Evolutionary conservation across 2,888 invertebrate species (phyloP).

Genomic region (Cloeon dipterum): DNA sequence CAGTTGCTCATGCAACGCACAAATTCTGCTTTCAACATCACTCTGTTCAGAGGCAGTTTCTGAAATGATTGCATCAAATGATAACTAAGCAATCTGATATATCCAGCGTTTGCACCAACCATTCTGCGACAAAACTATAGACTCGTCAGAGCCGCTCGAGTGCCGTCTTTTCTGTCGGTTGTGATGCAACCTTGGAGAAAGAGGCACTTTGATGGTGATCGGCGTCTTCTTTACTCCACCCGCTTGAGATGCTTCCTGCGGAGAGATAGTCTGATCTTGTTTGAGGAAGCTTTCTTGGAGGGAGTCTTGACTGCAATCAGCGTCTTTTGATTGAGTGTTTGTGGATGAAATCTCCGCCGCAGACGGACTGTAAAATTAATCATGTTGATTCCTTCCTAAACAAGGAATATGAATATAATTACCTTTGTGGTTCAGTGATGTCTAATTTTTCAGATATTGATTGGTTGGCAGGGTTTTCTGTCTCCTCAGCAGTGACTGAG

Average conservation of each 20-base stretch:
- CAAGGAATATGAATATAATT: too few relatives aligned
- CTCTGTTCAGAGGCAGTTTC: slow-evolving; percentile 24
- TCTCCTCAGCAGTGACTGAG: too few relatives aligned
- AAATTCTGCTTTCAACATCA: slow-evolving; percentile 23
- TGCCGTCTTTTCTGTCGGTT: slow-evolving; percentile 11
- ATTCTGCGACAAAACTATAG: slow-evolving; percentile 13
- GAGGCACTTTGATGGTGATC: slow-evolving; percentile 10
- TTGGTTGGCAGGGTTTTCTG: too few relatives aligned
- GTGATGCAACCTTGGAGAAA: slow-evolving; percentile 10
- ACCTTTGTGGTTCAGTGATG: too few relatives aligned
- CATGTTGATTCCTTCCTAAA: background rate
- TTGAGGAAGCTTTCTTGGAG: too few relatives aligned
- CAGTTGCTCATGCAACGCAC: slow-evolving; percentile 23
- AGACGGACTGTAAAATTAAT: slow-evolving; percentile 1
- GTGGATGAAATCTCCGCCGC: slow-evolving; percentile 5
- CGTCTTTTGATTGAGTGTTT: slow-evolving; percentile 1
- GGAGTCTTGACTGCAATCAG: too few relatives aligned
- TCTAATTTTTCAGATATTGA: too few relatives aligned
- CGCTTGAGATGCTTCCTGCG: background rate
- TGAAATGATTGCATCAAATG: too few relatives aligned
- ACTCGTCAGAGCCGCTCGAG: slow-evolving; percentile 15
- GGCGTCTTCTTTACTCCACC: slow-evolving; percentile 4
- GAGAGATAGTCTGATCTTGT: background rate
- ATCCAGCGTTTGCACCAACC: too few relatives aligned
- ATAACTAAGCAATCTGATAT: too few relatives aligned